A percentile compares a stretch with the other conserved stretches of the same genome.
Conservation (phyloP, 2,797 vertebrate species). For the Pseudocheirus occidentalis region DNA sequence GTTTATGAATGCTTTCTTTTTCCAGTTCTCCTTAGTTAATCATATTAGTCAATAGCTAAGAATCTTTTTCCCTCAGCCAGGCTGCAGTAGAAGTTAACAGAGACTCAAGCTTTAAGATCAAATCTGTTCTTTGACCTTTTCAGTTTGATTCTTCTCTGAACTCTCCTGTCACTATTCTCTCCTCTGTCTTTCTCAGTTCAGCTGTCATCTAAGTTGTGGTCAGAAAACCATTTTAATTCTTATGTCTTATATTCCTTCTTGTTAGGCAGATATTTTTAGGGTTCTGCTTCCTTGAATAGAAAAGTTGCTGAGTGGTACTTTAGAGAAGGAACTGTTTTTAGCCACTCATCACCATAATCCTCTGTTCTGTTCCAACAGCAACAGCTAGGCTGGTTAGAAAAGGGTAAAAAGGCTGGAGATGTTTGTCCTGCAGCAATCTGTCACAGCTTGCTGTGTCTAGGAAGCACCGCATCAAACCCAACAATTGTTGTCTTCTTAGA, state of each 20-base stretch:
- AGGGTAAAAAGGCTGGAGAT: not conserved
- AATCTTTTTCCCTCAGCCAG: not conserved
- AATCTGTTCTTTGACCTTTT: not conserved
- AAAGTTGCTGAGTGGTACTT: not conserved
- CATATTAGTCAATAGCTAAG: not conserved
- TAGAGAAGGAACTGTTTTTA: not conserved
- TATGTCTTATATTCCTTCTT: not conserved
- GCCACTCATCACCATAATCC: not conserved
- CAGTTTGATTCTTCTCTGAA: not conserved
- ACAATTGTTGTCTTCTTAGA: not conserved
- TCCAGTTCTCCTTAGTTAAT: not conserved
- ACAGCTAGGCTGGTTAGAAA: not conserved
- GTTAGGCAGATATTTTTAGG: not conserved
- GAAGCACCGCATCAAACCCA: not conserved
- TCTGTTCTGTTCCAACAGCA: not conserved
- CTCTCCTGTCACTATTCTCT: not conserved
- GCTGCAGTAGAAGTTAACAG: not conserved
- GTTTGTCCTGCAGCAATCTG: not conserved
- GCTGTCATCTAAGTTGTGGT: not conserved
- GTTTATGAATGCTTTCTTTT: not conserved
- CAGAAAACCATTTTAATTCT: not conserved
- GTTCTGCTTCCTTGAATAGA: not conserved
- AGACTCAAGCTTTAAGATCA: not conserved
- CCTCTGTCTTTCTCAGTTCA: not conserved
- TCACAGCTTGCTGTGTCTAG: not conserved